Base-by-base conservation (phyloP, 2,113 vertebrate species). In the Indicator maculatus region DNA sequence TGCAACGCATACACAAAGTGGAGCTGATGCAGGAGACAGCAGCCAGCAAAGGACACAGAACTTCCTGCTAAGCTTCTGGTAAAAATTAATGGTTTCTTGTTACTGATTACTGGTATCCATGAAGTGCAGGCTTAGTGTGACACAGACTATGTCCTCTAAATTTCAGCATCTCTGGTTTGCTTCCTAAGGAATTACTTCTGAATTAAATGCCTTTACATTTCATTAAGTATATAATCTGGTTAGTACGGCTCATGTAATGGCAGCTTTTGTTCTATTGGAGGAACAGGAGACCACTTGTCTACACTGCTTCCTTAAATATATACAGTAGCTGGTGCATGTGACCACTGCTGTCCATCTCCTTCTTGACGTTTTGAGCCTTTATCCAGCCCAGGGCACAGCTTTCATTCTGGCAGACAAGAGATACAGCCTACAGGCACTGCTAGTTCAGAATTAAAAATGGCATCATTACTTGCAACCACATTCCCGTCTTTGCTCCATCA, bases 121-220 rank as follows among this genome's bases (percentile, higher is more conserved):
- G 10, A 75, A 84, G 82, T 0, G 14, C 12, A 81, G 31, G 41
- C 36, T 50, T 66, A 31, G 23, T 0, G 4, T 1, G 72, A 50
- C n/a, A 53, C 6, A 66, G 64, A 23, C 4, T n/a, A 28, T 0
- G 26, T 61, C 24, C 55, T 82, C 16, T 9, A 79, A 83, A 89
- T 63, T 70, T 59, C 19, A 28, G 67, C 38, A 45, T 45, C 26
- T 24, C 31, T 56, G 30, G 19, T 53, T 70, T 73, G 28, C 65
- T 86, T 88, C 59, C 52, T 70, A 33, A 89, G 73, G 39, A 94
- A 58, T 55, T 82, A 69, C 24, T 96, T 82, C 50, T 66, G 39
- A 92, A 76, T 89, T 82, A 89, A 96, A 87, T 38, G 45, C 30
- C 52, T 76, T 52, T 56, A 79, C 83, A 61, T 71, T 89, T 91